These are phyloP conservation scores for Clarias platycephalus DNA, from an alignment of 2,797 vertebrate genomes.

Conservation along the genomic window DNA sequence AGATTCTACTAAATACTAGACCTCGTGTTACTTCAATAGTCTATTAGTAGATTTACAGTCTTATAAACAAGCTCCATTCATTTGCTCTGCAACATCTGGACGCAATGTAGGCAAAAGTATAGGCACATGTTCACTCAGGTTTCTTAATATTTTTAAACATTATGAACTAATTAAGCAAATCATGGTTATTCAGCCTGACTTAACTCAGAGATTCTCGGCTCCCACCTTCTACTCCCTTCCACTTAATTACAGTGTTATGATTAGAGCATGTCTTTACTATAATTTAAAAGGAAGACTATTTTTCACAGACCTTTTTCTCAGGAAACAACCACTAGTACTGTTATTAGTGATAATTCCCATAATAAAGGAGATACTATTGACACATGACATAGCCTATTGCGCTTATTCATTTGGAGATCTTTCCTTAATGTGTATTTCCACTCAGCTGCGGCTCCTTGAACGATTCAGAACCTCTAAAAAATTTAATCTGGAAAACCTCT, in stretches of 20 bases:
- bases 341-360: constrained; percentile 2
- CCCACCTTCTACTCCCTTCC: neutral
- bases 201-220: neutral
- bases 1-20: neutral
- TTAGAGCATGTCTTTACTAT: neutral
- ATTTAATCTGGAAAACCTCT: neutral
- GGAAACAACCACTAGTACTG: neutral
- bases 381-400: neutral
- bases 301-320: neutral
- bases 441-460: neutral
- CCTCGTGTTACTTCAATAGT: neutral
- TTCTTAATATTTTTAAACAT: neutral
- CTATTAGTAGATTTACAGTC: neutral
- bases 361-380: constrained; percentile 9
- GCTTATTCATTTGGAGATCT: neutral
- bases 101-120: neutral
- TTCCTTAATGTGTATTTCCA: constrained; percentile 2
- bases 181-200: neutral
- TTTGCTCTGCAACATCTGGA: constrained; percentile 10
- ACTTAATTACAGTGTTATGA: neutral
- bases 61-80: neutral
- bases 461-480: neutral
- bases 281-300: neutral
- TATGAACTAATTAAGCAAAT: neutral
- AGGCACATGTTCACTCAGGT: neutral